Base-by-base conservation (phyloP, 2,797 vertebrate genomes). In the Karalla daura region DNA sequence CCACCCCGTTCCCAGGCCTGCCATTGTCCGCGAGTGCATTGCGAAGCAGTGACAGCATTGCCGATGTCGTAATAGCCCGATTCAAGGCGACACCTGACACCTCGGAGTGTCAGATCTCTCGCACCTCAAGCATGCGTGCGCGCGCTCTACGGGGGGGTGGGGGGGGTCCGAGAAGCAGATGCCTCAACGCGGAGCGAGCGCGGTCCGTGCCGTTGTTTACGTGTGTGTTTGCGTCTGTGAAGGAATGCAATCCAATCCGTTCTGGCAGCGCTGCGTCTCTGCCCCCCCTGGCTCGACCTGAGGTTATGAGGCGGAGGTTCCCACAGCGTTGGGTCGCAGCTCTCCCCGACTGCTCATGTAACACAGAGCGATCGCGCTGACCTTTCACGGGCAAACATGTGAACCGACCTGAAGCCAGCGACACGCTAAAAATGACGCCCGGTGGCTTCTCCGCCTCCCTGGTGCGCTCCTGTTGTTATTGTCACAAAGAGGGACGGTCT, bases 1-100 rank as follows among this genome's bases (percentile, higher is more conserved):
- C 59, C 73, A 0, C 18, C 43, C 43, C 0, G 69, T 87, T 88
- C 87, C 84, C 87, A 87, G 73, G 81, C 64, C 60, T n/a, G 27
- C 67, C 72, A 43, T 83, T 78, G 86, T 84, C 51, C 53, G 5
- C 2, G 10, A 17, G 66, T 58, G 2, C 76, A 71, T 84, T 81
- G 84, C 76, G 50, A 18, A 74, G 73, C 70, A 25, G 62, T 14
- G 4, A n/a, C 83, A 81, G 53, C 70, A 87, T 82, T 45, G 77
- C 2, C n/a, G n/a, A 28, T 78, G 76, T 39, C 65, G 71, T 76
- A 80, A 81, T 40, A 3, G 40, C 17, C 70, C 55, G 32, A 51
- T 77, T 73, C 12, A 21, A 62, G 76, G 59, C 64, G 87, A 85
- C 78, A 86, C 20, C 77, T 69, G 46, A 87, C 76, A 86, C 84